Percentiles rank a stretch among this genome's conserved stretches.
These are phyloP conservation scores for Caenorhabditis sp. DNA, from an alignment of 2,888 invertebrate genomes.

Conservation along the genomic window DNA sequence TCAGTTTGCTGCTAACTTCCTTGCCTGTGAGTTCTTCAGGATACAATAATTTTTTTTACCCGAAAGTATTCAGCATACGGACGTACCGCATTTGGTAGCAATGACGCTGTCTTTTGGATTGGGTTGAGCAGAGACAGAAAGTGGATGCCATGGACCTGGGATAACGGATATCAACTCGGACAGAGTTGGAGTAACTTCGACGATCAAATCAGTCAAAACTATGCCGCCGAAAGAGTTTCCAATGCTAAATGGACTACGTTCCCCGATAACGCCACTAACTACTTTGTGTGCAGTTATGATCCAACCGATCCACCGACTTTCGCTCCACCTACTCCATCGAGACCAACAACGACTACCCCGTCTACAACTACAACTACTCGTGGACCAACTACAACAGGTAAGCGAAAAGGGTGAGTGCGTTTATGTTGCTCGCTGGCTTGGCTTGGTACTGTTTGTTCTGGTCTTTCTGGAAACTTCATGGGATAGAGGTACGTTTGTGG, in stretches of 20 bases:
- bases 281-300: slow-evolving; percentile 38
- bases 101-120: slow-evolving; percentile 22
- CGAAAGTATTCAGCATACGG: neutral
- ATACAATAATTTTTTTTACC: too few relatives aligned
- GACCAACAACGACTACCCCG: slow-evolving; percentile 12
- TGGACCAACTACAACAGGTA: slow-evolving; percentile 31
- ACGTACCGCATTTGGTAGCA: slow-evolving; percentile 18
- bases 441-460: neutral
- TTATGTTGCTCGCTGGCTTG: slow-evolving; percentile 21
- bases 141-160: slow-evolving; percentile 25
- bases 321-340: slow-evolving; percentile 18
- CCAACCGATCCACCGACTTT: slow-evolving; percentile 31
- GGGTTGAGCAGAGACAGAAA: slow-evolving; percentile 32
- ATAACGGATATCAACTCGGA: slow-evolving; percentile 17
- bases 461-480: neutral
- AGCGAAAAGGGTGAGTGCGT: slow-evolving; percentile 24
- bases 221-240: slow-evolving; percentile 18
- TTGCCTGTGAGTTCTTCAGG: slow-evolving; percentile 33
- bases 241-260: slow-evolving; percentile 35
- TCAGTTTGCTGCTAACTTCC: slow-evolving; percentile 22
- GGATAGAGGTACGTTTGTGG: neutral
- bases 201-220: slow-evolving; percentile 4
- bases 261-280: slow-evolving; percentile 14
- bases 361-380: slow-evolving; percentile 20
- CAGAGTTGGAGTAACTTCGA: slow-evolving; percentile 33